Conservation (phyloP, 2,888 invertebrate species). For the Oligia strigilis region DNA sequence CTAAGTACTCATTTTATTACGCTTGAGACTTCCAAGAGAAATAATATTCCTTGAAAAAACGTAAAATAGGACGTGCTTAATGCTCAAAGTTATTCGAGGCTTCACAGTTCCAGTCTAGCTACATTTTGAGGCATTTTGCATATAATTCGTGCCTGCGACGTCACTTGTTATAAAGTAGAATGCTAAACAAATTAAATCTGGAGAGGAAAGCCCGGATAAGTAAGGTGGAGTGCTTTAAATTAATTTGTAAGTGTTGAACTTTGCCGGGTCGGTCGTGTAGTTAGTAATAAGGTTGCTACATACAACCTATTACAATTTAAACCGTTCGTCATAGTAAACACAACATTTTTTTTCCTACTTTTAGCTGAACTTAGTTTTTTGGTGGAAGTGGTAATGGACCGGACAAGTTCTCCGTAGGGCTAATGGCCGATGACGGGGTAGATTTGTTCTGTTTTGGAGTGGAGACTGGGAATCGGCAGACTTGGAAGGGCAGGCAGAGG, state of each 20-base stretch:
- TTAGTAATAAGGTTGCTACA: slow-evolving; percentile 12
- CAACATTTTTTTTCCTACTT: background rate
- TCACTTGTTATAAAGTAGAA: slow-evolving; percentile 50
- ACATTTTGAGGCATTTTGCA: slow-evolving; percentile 48
- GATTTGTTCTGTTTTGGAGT: background rate
- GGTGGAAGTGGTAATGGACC: background rate
- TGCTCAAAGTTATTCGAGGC: slow-evolving; percentile 41
- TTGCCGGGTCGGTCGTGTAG: slow-evolving; percentile 18
- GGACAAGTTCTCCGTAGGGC: background rate
- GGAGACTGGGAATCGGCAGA: background rate
- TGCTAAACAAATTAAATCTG: slow-evolving; percentile 58
- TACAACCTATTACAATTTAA: slow-evolving; percentile 15
- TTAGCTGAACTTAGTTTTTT: background rate
- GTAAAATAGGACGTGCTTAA: slow-evolving; percentile 51
- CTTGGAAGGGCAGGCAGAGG: background rate
- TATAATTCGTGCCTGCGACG: slow-evolving; percentile 47
- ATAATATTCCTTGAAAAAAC: slow-evolving; percentile 57
- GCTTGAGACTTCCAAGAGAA: slow-evolving; percentile 42
- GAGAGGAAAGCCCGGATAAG: slow-evolving; percentile 14
- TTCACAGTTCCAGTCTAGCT: slow-evolving; percentile 27
- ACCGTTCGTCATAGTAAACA: slow-evolving; percentile 1
- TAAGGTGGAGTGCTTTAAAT: slow-evolving; percentile 44
- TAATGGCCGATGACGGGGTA: background rate
- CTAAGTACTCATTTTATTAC: slow-evolving; percentile 60
- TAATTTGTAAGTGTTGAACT: slow-evolving; percentile 55